These are phyloP conservation scores for Loxodonta africana DNA, from an alignment of 2,113 vertebrate species.

Conservation along the genomic window DNA sequence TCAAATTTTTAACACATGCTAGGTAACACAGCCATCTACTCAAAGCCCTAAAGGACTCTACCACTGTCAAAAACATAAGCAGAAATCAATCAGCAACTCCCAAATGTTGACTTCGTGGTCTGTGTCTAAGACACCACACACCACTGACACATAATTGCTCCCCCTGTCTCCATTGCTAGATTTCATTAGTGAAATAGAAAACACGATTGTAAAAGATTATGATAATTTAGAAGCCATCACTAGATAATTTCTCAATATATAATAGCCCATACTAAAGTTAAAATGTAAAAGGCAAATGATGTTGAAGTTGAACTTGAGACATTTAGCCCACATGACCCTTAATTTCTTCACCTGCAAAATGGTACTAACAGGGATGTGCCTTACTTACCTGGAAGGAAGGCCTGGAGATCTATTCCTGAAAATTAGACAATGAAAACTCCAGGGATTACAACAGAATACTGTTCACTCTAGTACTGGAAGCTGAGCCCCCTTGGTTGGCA, in stretches of 20 bases:
- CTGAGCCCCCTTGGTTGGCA: neutral
- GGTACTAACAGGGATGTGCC: neutral
- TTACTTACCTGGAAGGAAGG: neutral
- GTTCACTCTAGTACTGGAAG: neutral
- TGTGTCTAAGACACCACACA: neutral
- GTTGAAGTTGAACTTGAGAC: neutral
- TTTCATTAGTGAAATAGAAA: slow-evolving; percentile 47
- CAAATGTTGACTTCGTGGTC: neutral
- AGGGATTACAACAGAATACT: neutral
- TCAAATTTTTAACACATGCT: neutral
- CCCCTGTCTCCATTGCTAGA: neutral
- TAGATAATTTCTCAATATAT: neutral
- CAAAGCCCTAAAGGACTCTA: neutral
- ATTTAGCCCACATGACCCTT: neutral
- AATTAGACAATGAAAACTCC: neutral
- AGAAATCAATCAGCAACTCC: neutral
- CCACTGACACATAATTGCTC: neutral
- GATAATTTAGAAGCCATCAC: neutral
- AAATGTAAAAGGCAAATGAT: slow-evolving; percentile 15
- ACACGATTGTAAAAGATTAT: neutral
- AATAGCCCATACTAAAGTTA: neutral
- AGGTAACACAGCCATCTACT: neutral
- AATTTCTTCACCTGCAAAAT: neutral
- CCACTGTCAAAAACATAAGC: neutral
- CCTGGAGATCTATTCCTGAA: neutral